Base-by-base conservation (phyloP, 1,140 invertebrate species). In the Acarapis woodi region DNA sequence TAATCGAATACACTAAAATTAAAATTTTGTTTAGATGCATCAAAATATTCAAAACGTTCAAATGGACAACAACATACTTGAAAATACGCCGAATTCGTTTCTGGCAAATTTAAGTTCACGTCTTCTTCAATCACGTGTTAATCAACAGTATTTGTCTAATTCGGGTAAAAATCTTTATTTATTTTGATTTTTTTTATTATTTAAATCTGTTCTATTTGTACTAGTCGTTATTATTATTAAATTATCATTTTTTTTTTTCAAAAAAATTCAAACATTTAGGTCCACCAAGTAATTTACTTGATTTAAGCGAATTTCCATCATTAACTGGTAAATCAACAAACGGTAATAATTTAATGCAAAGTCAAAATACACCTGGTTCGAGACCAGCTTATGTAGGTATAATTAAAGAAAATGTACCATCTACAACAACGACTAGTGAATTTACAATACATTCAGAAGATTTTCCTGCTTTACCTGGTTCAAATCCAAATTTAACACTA, bases 391-490 rank as follows among this genome's bases (percentile, higher is more conserved):
- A 44, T 21, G 78, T 85, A 56, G 80, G 80, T 50, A 85, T 87
- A 76, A 82, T 90, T 43, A 88, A 88, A 58, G 77, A 83, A 55
- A 77, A 77, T 41, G 74, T 73, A 49, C 69, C 73, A 9, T 40
- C 41, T 20, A 48, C 44, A 38, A 39, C 38, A 22, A 77, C 85
- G 57, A 66, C 77, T 46, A 79, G 70, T 48, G 87, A 93, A 58
- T 96, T 94, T 60, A 80, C 77, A 45, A 93, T 96, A 69, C 87
- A 82, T 47, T 79, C 73, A 45, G 88, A 97, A 62, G 90, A 97
- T 59, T 97, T 97, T 61, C 88, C 88, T 44, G 88, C 90, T 51
- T 63, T 97, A 56, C 90, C 69, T 33, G 69, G 68, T 20, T 61
- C 65, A n/a, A 40, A 38, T 18, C 24, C 19, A 6, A 38, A 32